Evolutionary conservation across 1,140 invertebrate genomes (phyloP).

Genomic region (Sitophilus oryzae): DNA sequence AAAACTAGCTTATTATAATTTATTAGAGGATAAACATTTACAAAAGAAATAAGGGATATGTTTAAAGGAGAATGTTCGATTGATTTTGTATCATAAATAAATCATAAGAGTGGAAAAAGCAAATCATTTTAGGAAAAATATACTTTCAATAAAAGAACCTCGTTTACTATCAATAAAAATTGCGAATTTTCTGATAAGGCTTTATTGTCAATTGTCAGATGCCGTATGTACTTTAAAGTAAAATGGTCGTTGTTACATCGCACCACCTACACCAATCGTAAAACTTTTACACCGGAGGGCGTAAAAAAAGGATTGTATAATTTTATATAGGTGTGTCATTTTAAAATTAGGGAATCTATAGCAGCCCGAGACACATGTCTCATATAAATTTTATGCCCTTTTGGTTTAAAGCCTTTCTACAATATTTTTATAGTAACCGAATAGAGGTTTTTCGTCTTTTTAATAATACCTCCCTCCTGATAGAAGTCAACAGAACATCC

Average conservation of each 20-base stretch:
- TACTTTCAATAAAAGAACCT: background rate
- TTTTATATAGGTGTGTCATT: constrained; percentile 15
- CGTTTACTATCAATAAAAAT: constrained; percentile 9
- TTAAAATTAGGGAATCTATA: constrained; percentile 8
- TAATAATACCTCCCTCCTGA: no score
- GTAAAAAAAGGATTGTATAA: constrained; percentile 13
- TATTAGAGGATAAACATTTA: no score
- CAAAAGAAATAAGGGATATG: no score
- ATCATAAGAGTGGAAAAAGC: background rate
- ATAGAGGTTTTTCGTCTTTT: no score
- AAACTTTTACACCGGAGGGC: constrained; percentile 7
- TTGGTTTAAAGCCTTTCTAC: constrained; percentile 5
- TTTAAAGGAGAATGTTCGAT: background rate
- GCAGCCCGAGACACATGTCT: constrained; percentile 1
- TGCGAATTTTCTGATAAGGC: constrained; percentile 9
- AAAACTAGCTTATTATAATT: no score
- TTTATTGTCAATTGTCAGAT: constrained; percentile 18
- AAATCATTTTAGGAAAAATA: background rate
- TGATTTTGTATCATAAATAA: constrained; percentile 1
- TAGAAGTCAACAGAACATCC: no score
- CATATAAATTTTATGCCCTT: constrained; percentile 11
- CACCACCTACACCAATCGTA: constrained; percentile 9
- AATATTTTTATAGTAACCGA: background rate
- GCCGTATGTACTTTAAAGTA: constrained; percentile 6
- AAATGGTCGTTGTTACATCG: constrained; percentile 7